Evolutionary conservation across 2,113 vertebrate species (phyloP).

Genomic region (Nesogale talazaci): DNA sequence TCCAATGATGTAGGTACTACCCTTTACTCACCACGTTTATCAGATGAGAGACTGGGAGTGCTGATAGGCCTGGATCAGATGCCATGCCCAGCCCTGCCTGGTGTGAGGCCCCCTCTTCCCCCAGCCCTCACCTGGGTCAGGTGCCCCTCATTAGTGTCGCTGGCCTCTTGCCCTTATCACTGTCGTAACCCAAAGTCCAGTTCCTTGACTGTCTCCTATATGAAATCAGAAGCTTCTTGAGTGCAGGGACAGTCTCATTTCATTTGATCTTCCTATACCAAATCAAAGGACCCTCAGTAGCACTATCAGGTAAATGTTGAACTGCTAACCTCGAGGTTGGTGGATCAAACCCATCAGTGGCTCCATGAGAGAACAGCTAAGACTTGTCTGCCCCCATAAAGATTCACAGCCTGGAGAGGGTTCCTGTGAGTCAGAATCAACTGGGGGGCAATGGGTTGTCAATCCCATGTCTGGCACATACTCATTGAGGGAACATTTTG

Average conservation of each 20-base stretch:
- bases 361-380: too few relatives aligned
- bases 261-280: not conserved
- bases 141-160: not conserved
- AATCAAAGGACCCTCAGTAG: too few relatives aligned
- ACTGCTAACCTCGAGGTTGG: too few relatives aligned
- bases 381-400: too few relatives aligned
- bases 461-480: not conserved
- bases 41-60: not conserved
- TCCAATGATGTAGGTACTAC: not conserved
- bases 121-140: not conserved
- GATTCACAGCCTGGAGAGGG: too few relatives aligned
- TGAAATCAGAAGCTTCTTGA: not conserved
- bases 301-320: too few relatives aligned
- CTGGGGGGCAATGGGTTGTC: not conserved
- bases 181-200: not conserved
- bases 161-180: not conserved
- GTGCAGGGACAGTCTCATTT: not conserved
- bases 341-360: too few relatives aligned
- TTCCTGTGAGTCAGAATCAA: too few relatives aligned
- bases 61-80: slow-evolving; percentile 20
- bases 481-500: slow-evolving; percentile 48
- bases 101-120: not conserved
- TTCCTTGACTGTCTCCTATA: not conserved
- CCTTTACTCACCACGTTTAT: slow-evolving; percentile 36
- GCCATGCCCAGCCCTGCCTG: not conserved